Base-by-base conservation (phyloP, 2,888 invertebrate genomes). In the Protonemura montana region DNA sequence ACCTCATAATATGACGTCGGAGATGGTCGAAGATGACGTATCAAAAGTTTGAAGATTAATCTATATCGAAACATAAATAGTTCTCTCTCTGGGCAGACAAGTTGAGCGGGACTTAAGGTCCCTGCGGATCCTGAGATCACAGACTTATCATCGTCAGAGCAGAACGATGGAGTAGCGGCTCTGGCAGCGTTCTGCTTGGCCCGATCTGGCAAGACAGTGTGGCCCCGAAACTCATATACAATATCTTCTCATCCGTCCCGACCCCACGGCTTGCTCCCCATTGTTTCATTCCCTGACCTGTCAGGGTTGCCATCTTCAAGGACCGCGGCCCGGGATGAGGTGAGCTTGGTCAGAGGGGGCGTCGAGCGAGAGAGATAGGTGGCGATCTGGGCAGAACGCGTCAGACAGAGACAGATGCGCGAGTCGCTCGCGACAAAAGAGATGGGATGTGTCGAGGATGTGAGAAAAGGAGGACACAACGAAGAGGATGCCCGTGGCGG, bases 61-160 rank as follows among this genome's bases (percentile, higher is more conserved):
- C 84, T 76, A 84, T 84, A 84, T 84, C 76, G 84, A 84, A 76
- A 84, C 84, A 84, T 84, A 84, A 84, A 84, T 84, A 84, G 84
- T 84, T 84, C 29, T 59, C 29, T 26, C 76, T 84, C 84, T 59
- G 59, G 42, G n/a, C 27, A 59, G 84, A 84, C 84, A 84, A 59
- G 84, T 84, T 84, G 84, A 84, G 76, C 84, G 84, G 59, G 59
- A 59, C 28, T 84, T 42, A 28, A 42, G 29, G 84, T 84, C 84
- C 59, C 84, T 59, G 13, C 3, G 84, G 84, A 84, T 84, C 27
- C 27, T 13, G 76, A 27, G 84, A 84, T 76, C 84, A 76, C 42
- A 59, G 84, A 84, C 76, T 84, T 84, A 84, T 84, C 84, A 84
- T 84, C 84, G 59, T 28, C 84, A n/a, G 59, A 84, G 76, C 84